Conservation (phyloP, 1,140 invertebrate species). For the Drosophila leontia region DNA sequence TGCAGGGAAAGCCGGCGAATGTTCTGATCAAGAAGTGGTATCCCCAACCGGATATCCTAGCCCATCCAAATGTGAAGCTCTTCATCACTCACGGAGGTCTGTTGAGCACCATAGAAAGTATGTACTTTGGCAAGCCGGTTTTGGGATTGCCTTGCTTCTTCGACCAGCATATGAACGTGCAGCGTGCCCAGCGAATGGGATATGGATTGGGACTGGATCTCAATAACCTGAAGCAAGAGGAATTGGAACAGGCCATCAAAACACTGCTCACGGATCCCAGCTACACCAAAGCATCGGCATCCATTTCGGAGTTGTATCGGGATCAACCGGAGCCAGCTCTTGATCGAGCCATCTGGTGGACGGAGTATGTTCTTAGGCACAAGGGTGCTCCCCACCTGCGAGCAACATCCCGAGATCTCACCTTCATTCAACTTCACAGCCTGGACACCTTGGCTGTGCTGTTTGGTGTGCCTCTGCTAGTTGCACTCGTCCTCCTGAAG, state of each 20-base stretch:
- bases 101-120: constrained; percentile 89
- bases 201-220: constrained; percentile 85
- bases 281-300: constrained; percentile 84
- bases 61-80: constrained; percentile 88
- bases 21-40: constrained; percentile 89
- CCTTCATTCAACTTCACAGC: constrained; percentile 85
- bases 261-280: constrained; percentile 76
- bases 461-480: constrained; percentile 32
- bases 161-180: constrained; percentile 87
- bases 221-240: constrained; percentile 74
- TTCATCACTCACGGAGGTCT: constrained; percentile 91
- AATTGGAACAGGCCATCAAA: constrained; percentile 68
- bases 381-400: constrained; percentile 76
- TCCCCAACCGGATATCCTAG: constrained; percentile 90
- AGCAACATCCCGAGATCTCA: constrained; percentile 55
- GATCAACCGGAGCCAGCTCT: constrained; percentile 88
- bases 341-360: constrained; percentile 90
- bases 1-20: constrained; percentile 87
- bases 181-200: constrained; percentile 84
- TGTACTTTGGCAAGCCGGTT: constrained; percentile 90
- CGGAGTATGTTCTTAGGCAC: constrained; percentile 88
- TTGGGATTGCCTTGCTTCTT: constrained; percentile 89
- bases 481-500: constrained; percentile 17
- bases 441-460: constrained; percentile 84
- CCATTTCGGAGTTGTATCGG: constrained; percentile 85